A percentile compares a stretch with the other conserved stretches of the same genome.
Evolutionary conservation across 2,797 vertebrate genomes (phyloP).

Genomic region (Malacoraja senta): DNA sequence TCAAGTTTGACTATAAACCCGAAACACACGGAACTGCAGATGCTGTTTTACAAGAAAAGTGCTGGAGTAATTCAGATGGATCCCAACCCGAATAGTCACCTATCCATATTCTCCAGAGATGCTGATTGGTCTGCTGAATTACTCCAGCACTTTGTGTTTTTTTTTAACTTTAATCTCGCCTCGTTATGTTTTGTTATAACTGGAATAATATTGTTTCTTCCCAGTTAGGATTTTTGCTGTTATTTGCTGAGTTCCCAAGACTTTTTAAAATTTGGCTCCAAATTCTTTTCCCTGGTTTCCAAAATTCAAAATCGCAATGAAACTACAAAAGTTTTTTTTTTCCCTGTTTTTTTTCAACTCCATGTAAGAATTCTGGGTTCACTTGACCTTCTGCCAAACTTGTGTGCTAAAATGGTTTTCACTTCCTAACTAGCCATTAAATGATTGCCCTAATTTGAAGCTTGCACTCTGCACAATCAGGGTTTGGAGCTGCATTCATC

Average conservation of each 20-base stretch:
- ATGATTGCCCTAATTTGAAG: not conserved
- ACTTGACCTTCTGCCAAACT: not conserved
- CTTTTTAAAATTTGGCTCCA: not conserved
- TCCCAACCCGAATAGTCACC: too few relatives aligned
- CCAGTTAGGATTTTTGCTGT: too few relatives aligned
- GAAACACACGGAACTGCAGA: too few relatives aligned
- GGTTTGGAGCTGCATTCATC: not conserved
- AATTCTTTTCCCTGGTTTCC: not conserved
- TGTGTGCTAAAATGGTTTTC: not conserved
- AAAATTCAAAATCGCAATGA: not conserved
- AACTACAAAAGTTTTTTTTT: not conserved
- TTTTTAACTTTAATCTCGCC: not conserved
- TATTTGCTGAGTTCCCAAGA: not conserved
- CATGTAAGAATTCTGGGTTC: not conserved
- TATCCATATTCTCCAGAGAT: too few relatives aligned
- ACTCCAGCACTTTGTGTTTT: too few relatives aligned
- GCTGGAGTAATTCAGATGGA: too few relatives aligned
- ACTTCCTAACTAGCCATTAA: not conserved
- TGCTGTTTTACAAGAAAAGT: too few relatives aligned
- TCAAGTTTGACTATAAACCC: too few relatives aligned
- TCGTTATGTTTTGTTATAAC: not conserved
- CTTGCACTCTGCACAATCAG: not conserved
- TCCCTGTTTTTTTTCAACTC: not conserved
- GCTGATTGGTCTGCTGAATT: too few relatives aligned
- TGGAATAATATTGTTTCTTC: not conserved